A percentile compares a stretch with the other conserved stretches of the same genome.
These are phyloP conservation scores for Varanus salvator DNA, from an alignment of 2,113 vertebrate genomes.

Conservation along the genomic window DNA sequence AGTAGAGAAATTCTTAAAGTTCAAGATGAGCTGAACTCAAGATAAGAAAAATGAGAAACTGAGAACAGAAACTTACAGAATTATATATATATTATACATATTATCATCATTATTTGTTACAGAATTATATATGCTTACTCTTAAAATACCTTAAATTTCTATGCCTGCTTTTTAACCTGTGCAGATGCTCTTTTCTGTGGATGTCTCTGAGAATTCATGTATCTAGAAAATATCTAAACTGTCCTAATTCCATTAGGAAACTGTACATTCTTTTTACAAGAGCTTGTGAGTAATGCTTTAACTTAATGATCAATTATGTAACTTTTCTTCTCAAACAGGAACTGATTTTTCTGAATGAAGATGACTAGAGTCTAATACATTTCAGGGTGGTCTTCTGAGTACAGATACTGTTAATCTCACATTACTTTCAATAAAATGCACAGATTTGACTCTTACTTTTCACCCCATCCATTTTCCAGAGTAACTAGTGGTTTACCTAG, in stretches of 20 bases:
- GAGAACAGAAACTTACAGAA: no score
- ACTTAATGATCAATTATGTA: background rate
- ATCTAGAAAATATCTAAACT: background rate
- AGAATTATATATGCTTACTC: no score
- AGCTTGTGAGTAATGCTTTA: background rate
- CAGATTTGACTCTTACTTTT: no score
- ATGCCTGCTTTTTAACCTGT: background rate
- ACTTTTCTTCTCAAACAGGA: background rate
- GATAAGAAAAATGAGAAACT: no score
- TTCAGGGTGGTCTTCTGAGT: no score
- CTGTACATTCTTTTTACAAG: background rate
- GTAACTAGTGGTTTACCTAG: background rate
- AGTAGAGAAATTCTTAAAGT: no score
- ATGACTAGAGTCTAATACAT: background rate
- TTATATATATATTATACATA: no score
- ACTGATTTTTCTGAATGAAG: background rate
- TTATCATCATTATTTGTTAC: no score
- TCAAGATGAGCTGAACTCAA: no score
- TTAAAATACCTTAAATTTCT: background rate
- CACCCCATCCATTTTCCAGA: background rate
- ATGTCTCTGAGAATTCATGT: background rate
- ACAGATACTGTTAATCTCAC: background rate
- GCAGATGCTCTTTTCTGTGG: background rate
- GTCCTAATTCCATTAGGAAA: background rate
- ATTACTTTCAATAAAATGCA: background rate